These are phyloP conservation scores for Nineta flava DNA, from an alignment of 2,888 invertebrate genomes.

Conservation along the genomic window DNA sequence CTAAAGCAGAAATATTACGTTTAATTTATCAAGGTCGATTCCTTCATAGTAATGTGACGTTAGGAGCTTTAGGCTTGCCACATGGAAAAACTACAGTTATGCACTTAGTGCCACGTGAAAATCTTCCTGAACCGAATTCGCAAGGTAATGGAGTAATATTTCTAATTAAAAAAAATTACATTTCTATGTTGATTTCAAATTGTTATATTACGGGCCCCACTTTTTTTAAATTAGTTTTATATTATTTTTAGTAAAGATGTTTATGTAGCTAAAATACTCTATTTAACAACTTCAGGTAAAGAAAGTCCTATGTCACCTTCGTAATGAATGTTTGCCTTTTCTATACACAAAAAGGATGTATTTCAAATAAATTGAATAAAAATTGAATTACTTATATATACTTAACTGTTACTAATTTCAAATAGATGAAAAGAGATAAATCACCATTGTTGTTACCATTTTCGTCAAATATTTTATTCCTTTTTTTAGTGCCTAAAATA, in stretches of 20 bases:
- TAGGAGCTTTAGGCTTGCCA: constrained; percentile 92
- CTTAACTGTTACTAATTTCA: neutral
- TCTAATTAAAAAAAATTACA: constrained; percentile 4
- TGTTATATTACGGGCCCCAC: too few relatives aligned
- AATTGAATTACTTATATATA: neutral
- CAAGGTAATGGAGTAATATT: constrained; percentile 45
- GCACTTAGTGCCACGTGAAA: constrained; percentile 99
- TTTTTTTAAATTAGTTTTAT: neutral
- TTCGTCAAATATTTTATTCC: too few relatives aligned
- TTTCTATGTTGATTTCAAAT: neutral
- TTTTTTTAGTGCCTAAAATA: too few relatives aligned
- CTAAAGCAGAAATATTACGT: constrained; percentile 92
- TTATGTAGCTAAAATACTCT: too few relatives aligned
- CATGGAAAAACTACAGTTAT: constrained; percentile 98
- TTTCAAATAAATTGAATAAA: too few relatives aligned
- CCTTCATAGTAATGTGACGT: constrained; percentile 96
- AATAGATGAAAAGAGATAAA: neutral
- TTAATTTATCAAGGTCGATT: constrained; percentile 99
- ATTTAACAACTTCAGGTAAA: too few relatives aligned
- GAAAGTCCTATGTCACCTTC: too few relatives aligned
- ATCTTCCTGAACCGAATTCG: constrained; percentile 96
- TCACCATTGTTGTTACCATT: neutral
- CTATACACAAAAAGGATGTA: too few relatives aligned
- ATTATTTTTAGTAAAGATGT: neutral
- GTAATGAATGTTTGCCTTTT: too few relatives aligned